phyloP scores from a whole-genome alignment of 2,888 invertebrate species.

The Drosophila emarginata region DNA sequence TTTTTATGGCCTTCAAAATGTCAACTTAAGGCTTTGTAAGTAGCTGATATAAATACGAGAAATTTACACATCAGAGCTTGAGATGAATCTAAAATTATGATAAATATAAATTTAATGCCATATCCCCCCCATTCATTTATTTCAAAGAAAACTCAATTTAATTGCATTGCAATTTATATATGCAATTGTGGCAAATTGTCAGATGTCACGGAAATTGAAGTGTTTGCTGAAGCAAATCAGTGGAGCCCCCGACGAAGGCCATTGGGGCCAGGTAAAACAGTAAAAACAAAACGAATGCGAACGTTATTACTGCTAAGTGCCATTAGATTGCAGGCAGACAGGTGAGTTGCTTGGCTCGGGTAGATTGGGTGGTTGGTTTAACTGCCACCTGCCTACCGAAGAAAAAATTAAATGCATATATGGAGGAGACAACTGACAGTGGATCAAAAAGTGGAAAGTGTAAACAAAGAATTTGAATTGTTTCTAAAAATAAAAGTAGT shows the following conservation, averaged over 20 bases:
- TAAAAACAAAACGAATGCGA: slow-evolving; percentile 36
- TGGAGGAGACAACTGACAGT: slow-evolving; percentile 29
- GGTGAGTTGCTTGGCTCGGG: neutral
- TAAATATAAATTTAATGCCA: slow-evolving; percentile 58
- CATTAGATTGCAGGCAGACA: slow-evolving; percentile 27
- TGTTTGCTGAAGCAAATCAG: slow-evolving; percentile 43
- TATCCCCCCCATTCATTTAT: neutral
- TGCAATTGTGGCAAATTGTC: slow-evolving; percentile 39
- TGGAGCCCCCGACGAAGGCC: slow-evolving; percentile 5
- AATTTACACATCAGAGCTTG: slow-evolving; percentile 27
- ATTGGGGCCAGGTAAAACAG: slow-evolving; percentile 3
- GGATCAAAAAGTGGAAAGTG: neutral
- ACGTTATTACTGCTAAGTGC: slow-evolving; percentile 62
- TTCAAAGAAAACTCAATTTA: slow-evolving; percentile 35
- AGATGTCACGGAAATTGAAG: slow-evolving; percentile 42
- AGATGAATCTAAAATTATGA: slow-evolving; percentile 60
- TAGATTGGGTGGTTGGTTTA: neutral
- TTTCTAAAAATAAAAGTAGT: neutral
- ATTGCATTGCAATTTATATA: slow-evolving; percentile 50
- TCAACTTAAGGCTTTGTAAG: slow-evolving; percentile 10
- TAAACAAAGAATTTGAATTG: neutral
- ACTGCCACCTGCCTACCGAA: slow-evolving; percentile 23
- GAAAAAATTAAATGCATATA: slow-evolving; percentile 36
- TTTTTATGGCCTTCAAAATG: slow-evolving; percentile 52
- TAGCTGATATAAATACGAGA: slow-evolving; percentile 26